These are phyloP conservation scores for Lagopus muta DNA, from an alignment of 2,113 vertebrate genomes.

Conservation along the genomic window DNA sequence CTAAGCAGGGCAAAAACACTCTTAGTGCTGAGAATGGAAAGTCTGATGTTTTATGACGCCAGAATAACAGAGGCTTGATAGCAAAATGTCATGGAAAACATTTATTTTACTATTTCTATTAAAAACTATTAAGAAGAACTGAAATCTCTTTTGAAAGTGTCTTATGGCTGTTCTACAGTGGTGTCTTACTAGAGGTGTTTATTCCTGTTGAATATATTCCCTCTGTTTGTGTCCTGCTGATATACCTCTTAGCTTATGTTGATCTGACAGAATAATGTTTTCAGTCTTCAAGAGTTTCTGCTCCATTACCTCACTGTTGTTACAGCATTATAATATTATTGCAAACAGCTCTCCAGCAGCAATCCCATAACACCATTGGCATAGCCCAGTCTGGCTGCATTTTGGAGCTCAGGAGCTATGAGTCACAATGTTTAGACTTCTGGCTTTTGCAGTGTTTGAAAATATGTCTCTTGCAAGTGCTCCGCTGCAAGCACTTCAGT, in stretches of 20 bases:
- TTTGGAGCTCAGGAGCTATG: not conserved
- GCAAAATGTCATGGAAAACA: not conserved
- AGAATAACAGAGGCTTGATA: not conserved
- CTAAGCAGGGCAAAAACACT: not conserved
- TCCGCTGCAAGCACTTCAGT: not conserved
- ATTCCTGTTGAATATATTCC: not conserved
- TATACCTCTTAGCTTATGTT: not conserved
- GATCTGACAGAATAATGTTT: not conserved
- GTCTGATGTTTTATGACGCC: not conserved
- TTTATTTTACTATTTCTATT: not conserved
- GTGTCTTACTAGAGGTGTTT: not conserved
- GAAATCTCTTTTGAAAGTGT: not conserved
- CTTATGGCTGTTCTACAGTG: not conserved
- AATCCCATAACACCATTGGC: not conserved
- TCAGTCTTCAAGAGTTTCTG: not conserved
- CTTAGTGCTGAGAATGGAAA: not conserved
- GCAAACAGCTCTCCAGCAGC: not conserved
- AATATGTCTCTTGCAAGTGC: not conserved
- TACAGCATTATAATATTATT: not conserved
- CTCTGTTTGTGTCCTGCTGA: not conserved
- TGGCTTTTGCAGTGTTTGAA: not conserved
- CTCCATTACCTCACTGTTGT: not conserved
- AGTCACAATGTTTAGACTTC: not conserved
- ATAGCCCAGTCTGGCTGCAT: not conserved
- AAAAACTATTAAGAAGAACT: not conserved